phyloP scores from a whole-genome alignment of 2,888 invertebrate species.

The Leistus spinibarbis region DNA sequence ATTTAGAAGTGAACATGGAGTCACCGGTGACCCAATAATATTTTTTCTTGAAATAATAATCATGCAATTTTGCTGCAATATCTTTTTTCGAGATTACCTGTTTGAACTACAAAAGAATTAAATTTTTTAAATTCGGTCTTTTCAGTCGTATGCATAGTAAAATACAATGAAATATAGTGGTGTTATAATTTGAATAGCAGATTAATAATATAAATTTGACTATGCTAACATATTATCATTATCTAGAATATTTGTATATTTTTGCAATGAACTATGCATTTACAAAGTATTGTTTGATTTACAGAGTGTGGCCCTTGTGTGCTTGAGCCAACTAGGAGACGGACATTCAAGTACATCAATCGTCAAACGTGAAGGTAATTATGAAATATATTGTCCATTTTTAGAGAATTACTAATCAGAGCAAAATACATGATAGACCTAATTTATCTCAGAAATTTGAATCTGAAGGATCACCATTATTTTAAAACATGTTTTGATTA shows the following conservation, averaged over 20 bases:
- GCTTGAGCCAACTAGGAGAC: slow-evolving; percentile 44
- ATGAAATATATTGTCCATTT: slow-evolving; percentile 14
- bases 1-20: no score
- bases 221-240: no score
- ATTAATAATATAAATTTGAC: no score
- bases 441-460: background rate
- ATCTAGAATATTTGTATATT: no score
- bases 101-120: background rate
- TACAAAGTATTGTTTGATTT: slow-evolving; percentile 34
- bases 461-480: background rate
- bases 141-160: no score
- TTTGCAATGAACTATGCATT: no score
- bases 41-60: no score
- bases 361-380: slow-evolving; percentile 53
- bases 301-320: slow-evolving; percentile 49
- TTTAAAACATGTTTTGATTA: background rate
- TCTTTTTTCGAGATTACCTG: background rate
- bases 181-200: no score
- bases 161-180: no score
- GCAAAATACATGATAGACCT: background rate
- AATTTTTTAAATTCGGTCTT: slow-evolving; percentile 3
- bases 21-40: no score
- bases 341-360: slow-evolving; percentile 45
- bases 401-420: no score
- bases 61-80: background rate